These are phyloP conservation scores for Micropoecilia bifurca DNA, from an alignment of 2,797 vertebrate genomes.

Conservation along the genomic window DNA sequence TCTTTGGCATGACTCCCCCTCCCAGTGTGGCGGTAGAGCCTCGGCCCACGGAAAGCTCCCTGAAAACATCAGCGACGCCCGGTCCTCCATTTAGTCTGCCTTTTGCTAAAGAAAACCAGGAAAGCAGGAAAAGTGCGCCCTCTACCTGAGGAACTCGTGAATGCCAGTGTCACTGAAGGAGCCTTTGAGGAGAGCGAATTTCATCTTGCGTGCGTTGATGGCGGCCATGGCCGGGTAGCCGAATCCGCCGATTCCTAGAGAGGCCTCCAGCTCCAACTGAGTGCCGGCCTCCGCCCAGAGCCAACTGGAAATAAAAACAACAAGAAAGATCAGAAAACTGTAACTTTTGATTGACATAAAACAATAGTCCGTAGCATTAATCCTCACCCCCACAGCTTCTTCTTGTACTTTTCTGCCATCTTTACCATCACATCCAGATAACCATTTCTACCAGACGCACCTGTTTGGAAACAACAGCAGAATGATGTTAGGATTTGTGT, in stretches of 20 bases:
- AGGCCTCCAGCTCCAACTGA: constrained; percentile 89
- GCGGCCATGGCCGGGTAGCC: constrained; percentile 98
- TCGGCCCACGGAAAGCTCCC: constrained; percentile 94
- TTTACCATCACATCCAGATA: constrained; percentile 93
- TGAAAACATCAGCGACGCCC: constrained; percentile 52
- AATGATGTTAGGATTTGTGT: background rate
- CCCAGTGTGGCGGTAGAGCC: constrained; percentile 92
- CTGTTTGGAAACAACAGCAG: constrained; percentile 67
- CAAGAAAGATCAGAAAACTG: constrained; percentile 9
- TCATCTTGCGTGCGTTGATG: constrained; percentile 95
- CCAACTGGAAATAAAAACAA: constrained; percentile 83
- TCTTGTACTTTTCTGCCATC: constrained; percentile 97
- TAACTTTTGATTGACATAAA: background rate
- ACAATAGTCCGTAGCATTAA: background rate
- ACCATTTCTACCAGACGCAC: constrained; percentile 90
- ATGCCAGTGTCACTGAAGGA: constrained; percentile 97
- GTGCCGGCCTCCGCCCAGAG: constrained; percentile 94
- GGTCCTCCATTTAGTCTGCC: background rate
- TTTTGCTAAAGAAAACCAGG: background rate
- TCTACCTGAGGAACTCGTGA: constrained; percentile 95
- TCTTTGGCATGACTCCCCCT: constrained; percentile 88
- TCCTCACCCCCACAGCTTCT: constrained; percentile 97
- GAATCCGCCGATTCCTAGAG: constrained; percentile 94
- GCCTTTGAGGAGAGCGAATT: constrained; percentile 94
- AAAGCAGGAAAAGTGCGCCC: background rate